These are phyloP conservation scores for Diachasmimorpha longicaudata DNA, from an alignment of 1,140 invertebrate genomes.

Conservation along the genomic window DNA sequence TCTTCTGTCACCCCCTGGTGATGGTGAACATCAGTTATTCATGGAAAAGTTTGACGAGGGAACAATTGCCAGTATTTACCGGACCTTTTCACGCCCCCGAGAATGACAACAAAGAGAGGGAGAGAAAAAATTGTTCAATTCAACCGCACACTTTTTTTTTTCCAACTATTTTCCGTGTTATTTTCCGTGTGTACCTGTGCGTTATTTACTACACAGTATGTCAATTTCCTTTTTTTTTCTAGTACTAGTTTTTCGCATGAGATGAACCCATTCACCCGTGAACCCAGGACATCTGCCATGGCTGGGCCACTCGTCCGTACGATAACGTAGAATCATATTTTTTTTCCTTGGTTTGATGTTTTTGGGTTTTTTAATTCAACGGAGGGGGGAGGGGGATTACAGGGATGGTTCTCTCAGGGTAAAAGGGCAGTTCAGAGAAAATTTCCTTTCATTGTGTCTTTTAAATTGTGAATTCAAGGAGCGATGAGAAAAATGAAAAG, in stretches of 20 bases:
- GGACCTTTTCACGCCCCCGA: conserved; percentile 43
- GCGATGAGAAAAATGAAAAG: too few species aligned
- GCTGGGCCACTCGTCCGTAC: conserved; percentile 19
- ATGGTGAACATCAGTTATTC: conserved; percentile 50
- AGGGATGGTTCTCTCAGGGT: not conserved
- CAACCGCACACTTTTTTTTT: not conserved
- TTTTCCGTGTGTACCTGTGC: conserved; percentile 8
- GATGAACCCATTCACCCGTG: conserved; percentile 24
- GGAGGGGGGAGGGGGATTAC: not conserved
- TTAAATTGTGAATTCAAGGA: too few species aligned
- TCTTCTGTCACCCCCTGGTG: conserved; percentile 16
- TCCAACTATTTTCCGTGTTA: not conserved
- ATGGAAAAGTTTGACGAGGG: conserved; percentile 49
- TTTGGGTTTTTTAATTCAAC: not conserved
- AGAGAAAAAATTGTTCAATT: conserved; percentile 38
- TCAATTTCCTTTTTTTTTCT: not conserved
- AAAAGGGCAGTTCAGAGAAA: too few species aligned
- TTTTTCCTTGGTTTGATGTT: not conserved
- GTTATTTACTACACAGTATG: conserved; percentile 9
- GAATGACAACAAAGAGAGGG: not conserved
- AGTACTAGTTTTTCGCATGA: conserved; percentile 16
- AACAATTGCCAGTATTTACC: conserved; percentile 50
- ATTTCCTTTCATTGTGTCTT: too few species aligned
- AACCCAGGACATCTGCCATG: conserved; percentile 25
- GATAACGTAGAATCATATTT: not conserved